Evolutionary conservation across 2,888 invertebrate genomes (phyloP).

Genomic region (Diarsia mendica): DNA sequence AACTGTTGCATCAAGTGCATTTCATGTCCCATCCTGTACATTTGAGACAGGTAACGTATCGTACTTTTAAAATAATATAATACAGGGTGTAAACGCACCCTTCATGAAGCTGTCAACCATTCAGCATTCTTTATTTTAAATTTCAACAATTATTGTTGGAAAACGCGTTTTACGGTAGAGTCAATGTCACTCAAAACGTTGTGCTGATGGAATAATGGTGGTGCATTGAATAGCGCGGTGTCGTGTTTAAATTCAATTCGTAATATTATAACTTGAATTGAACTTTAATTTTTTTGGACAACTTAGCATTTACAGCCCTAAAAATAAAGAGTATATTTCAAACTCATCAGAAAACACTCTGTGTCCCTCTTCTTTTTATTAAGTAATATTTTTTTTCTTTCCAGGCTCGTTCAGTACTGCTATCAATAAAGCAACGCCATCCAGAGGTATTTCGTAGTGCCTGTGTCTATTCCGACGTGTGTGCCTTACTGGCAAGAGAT

Average conservation of each 20-base stretch:
- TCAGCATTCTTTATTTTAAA: too few relatives aligned
- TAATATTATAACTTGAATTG: too few relatives aligned
- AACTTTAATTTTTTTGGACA: background rate
- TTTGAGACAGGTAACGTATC: constrained; percentile 80
- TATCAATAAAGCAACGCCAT: constrained; percentile 93
- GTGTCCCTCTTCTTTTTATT: background rate
- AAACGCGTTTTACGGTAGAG: too few relatives aligned
- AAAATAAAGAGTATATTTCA: background rate
- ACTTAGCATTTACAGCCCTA: background rate
- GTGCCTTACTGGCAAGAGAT: constrained; percentile 94
- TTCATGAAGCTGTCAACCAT: too few relatives aligned
- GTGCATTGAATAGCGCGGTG: too few relatives aligned
- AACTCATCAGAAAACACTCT: background rate
- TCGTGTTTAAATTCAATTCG: too few relatives aligned
- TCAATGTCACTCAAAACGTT: too few relatives aligned
- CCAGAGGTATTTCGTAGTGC: constrained; percentile 94
- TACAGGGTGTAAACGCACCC: too few relatives aligned
- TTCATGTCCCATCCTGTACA: constrained; percentile 87
- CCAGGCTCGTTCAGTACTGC: constrained; percentile 95
- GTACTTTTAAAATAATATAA: constrained; percentile 8
- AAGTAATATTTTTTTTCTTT: constrained; percentile 38
- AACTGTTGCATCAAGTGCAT: constrained; percentile 82
- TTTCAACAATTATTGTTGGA: too few relatives aligned
- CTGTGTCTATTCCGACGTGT: constrained; percentile 98
- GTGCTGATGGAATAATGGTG: too few relatives aligned